These are phyloP conservation scores for Microplitis demolitor DNA, from an alignment of 1,140 invertebrate species.

Conservation along the genomic window DNA sequence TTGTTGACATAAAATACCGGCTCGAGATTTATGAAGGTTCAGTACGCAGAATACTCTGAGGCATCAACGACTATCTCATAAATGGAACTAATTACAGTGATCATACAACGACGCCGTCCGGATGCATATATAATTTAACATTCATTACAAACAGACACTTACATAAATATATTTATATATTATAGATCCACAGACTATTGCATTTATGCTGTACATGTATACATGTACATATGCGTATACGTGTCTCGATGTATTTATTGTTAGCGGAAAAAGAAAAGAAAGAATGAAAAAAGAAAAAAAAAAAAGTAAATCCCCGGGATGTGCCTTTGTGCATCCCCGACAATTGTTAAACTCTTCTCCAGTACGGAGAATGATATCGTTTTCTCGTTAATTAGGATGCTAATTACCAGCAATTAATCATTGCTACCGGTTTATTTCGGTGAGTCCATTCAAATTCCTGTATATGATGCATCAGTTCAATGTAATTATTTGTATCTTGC, in stretches of 20 bases:
- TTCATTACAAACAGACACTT: slow-evolving; percentile 21
- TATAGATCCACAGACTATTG: slow-evolving; percentile 26
- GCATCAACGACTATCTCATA: slow-evolving; percentile 26
- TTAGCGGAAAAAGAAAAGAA: slow-evolving; percentile 7
- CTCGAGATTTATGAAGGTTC: slow-evolving; percentile 22
- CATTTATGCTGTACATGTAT: slow-evolving; percentile 17
- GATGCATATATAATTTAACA: slow-evolving; percentile 43
- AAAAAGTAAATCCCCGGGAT: slow-evolving; percentile 27
- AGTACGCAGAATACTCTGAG: not conserved
- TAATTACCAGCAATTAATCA: slow-evolving; percentile 27
- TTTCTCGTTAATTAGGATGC: slow-evolving; percentile 25
- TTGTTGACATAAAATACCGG: not conserved
- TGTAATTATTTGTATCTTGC: not conserved
- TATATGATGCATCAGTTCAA: not conserved
- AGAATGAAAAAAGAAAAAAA: slow-evolving; percentile 23
- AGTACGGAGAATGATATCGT: slow-evolving; percentile 28
- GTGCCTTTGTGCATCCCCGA: slow-evolving; percentile 20
- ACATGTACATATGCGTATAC: slow-evolving; percentile 21
- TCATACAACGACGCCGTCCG: slow-evolving; percentile 35
- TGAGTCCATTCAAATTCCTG: not conserved
- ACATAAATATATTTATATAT: slow-evolving; percentile 20
- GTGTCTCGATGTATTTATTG: slow-evolving; percentile 18
- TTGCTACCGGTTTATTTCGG: not conserved
- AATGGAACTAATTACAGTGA: slow-evolving; percentile 50
- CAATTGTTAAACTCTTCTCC: slow-evolving; percentile 23